Conservation (phyloP, 2,888 invertebrate genomes). For the Agrochola macilenta region DNA sequence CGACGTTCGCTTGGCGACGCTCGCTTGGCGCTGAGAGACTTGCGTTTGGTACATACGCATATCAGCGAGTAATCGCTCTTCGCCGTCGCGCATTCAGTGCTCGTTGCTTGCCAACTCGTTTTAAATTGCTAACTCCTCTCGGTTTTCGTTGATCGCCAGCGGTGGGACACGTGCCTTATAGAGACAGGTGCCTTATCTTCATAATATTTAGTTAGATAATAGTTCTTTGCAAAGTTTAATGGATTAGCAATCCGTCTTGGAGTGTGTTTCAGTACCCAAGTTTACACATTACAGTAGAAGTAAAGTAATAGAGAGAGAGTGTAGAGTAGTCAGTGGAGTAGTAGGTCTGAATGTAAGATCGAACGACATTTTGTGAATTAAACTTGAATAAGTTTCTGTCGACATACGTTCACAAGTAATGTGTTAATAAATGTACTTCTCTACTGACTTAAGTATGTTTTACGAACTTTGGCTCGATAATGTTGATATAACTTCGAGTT, state of each 20-base stretch:
- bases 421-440: background rate
- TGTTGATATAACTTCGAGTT: background rate
- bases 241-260: background rate
- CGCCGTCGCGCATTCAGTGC: too few species aligned
- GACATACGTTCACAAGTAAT: constrained; percentile 1
- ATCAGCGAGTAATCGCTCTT: too few species aligned
- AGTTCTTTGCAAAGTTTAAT: background rate
- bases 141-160: background rate
- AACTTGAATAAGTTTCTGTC: background rate
- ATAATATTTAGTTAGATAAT: background rate
- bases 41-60: too few species aligned
- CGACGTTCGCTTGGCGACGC: too few species aligned
- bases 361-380: background rate
- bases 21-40: too few species aligned
- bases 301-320: too few species aligned
- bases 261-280: background rate
- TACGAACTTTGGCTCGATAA: background rate
- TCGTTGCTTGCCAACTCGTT: too few species aligned
- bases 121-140: background rate
- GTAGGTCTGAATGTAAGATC: background rate
- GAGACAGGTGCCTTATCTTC: background rate
- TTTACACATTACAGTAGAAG: background rate
- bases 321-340: background rate
- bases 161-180: background rate
- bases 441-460: background rate